Percentiles rank a stretch among this genome's conserved stretches.
phyloP scores from a whole-genome alignment of 2,888 invertebrate species.

The Sussaba pulchella region DNA sequence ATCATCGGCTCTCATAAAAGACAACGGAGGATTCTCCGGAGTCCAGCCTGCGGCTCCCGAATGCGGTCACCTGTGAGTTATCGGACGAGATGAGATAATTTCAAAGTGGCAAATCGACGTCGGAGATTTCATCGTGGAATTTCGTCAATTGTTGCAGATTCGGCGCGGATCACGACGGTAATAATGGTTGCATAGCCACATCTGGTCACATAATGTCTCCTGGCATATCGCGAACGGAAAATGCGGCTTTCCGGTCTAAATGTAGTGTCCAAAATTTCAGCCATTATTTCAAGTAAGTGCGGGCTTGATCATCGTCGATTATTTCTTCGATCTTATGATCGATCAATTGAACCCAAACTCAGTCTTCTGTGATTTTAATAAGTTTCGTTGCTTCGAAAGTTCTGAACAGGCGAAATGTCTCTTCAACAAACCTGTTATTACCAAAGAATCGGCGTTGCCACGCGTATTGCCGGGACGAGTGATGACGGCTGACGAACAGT shows the following conservation, averaged over 20 bases:
- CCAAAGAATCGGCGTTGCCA: no score
- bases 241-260: slow-evolving; percentile 31
- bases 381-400: no score
- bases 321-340: no score
- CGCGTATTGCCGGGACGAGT: slow-evolving; percentile 41
- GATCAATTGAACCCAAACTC: no score
- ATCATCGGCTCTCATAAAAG: slow-evolving; percentile 1
- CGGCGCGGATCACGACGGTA: slow-evolving; percentile 48
- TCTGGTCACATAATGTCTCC: slow-evolving; percentile 45
- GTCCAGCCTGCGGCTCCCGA: slow-evolving; percentile 49
- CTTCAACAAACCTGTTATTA: no score
- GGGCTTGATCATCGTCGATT: not conserved
- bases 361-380: no score
- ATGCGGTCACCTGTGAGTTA: slow-evolving; percentile 54
- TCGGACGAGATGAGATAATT: not conserved
- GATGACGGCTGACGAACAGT: slow-evolving; percentile 32
- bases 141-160: slow-evolving; percentile 27
- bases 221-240: not conserved
- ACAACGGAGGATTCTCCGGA: slow-evolving; percentile 39
- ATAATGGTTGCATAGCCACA: not conserved
- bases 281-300: not conserved
- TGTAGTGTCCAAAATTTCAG: slow-evolving; percentile 29
- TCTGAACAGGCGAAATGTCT: no score
- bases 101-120: no score
- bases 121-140: no score